Evolutionary conservation across 2,797 vertebrate genomes (phyloP).

Genomic region (Acanthis flammea): DNA sequence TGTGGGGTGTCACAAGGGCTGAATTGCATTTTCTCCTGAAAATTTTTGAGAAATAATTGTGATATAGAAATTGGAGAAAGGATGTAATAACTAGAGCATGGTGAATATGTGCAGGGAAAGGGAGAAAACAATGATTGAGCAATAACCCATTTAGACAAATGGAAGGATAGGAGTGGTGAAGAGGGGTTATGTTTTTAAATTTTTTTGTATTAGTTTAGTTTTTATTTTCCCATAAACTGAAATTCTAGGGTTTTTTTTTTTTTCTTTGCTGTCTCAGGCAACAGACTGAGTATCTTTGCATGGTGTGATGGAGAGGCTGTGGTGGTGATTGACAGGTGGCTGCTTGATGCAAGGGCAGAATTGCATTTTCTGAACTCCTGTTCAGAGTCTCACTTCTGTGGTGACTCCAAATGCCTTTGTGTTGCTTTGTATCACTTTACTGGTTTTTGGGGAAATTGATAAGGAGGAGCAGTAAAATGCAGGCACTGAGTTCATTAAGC

Average conservation of each 20-base stretch:
- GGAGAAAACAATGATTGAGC: background rate
- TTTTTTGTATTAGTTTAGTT: background rate
- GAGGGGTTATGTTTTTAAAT: fast-evolving
- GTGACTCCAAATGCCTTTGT: background rate
- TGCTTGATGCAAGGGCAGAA: background rate
- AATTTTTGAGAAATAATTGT: background rate
- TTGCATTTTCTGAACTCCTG: background rate
- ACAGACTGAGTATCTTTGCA: background rate
- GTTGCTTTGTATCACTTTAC: background rate
- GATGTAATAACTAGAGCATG: background rate
- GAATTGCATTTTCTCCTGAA: background rate
- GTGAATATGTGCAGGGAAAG: background rate
- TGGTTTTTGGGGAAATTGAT: background rate
- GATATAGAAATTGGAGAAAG: background rate
- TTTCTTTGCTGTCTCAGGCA: background rate
- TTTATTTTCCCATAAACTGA: background rate
- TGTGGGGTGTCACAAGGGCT: background rate
- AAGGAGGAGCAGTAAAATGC: background rate
- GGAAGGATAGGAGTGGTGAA: background rate
- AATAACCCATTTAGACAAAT: background rate
- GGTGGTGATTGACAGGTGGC: background rate
- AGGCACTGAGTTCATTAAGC: background rate
- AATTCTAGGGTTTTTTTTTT: background rate
- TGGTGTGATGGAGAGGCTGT: background rate
- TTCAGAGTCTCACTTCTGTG: background rate